phyloP scores from a whole-genome alignment of 1,140 invertebrate species.

The Drosophila sproati region DNA sequence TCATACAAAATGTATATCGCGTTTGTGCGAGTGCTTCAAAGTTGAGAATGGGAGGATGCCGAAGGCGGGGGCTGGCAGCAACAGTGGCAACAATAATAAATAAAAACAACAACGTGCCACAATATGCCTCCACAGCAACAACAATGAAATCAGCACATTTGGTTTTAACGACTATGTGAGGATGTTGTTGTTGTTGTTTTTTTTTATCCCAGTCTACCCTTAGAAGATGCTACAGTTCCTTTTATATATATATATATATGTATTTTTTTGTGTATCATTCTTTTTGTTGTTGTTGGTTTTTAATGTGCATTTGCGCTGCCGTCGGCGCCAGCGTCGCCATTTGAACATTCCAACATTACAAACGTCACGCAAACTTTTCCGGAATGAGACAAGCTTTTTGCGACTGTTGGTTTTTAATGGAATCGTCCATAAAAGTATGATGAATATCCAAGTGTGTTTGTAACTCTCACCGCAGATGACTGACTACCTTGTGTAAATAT shows the following conservation, averaged over 20 bases:
- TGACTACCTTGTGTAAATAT: slow-evolving; percentile 15
- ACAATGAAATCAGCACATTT: slow-evolving; percentile 81
- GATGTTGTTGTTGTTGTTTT: slow-evolving; percentile 23
- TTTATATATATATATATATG: slow-evolving; percentile 4
- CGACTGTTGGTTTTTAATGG: slow-evolving; percentile 40
- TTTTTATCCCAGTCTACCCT: slow-evolving; percentile 5
- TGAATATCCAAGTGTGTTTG: slow-evolving; percentile 28
- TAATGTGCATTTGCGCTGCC: slow-evolving; percentile 73
- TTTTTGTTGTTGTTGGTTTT: slow-evolving; percentile 64
- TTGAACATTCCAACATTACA: slow-evolving; percentile 63
- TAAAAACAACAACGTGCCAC: slow-evolving; percentile 44
- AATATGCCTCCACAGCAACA: slow-evolving; percentile 27
- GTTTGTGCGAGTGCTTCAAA: slow-evolving; percentile 8
- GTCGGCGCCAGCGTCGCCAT: slow-evolving; percentile 56
- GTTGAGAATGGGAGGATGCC: not conserved
- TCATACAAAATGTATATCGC: slow-evolving; percentile 76
- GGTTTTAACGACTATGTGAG: slow-evolving; percentile 79
- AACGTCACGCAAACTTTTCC: slow-evolving; percentile 52
- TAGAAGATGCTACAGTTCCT: slow-evolving; percentile 58
- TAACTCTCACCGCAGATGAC: slow-evolving; percentile 3
- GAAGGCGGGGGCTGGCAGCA: slow-evolving; percentile 9
- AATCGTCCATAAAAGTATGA: slow-evolving; percentile 43
- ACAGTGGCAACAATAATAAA: slow-evolving; percentile 44
- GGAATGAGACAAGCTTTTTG: slow-evolving; percentile 25
- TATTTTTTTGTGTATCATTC: slow-evolving; percentile 18